Evolutionary conservation across 2,888 invertebrate genomes (phyloP), one percentile per base, ranked within the genome.

Genomic region (Cheilosia urbana): DNA sequence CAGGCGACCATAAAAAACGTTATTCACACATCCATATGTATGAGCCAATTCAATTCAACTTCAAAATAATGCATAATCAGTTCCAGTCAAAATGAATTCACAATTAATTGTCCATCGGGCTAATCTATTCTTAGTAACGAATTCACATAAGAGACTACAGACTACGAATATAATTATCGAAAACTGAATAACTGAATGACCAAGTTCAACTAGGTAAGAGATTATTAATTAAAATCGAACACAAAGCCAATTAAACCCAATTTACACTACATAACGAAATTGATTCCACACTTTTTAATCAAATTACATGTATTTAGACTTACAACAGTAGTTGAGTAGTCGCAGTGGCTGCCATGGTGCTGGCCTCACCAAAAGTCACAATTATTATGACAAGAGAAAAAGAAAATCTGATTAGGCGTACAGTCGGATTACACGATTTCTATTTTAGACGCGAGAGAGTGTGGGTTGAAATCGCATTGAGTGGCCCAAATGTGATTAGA

Each of bases 231-330:
- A 79, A 79, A 68, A 84, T 66, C 65, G 57, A 73, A 78, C 51
- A 53, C 79, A 55, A 75, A 79, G 78, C 63, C 47, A 85, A 85
- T 85, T 85, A 85, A 80, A 76, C 17, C 55, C 53, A 85, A 80
- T 85, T 85, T 75, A 84, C 84, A 80, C 80, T 58, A 42, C 66
- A n/a, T 24, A 53, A 68, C 66, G 47, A 69, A 73, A 73, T 60
- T 75, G 80, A 75, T 76, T 85, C 55, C 40, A 58, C 24, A 57
- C 65, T 75, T 65, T 80, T 63, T 66, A 75, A 65, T 75, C 62
- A 71, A 66, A 75, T 75, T 57, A 37, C 65, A 75, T 27, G 47
- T 40, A 45, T 47, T 55, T 47, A 47, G 51, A 63, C 45, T 40
- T 11, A 40, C 21, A 9, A 37, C 30, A 21, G 34, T 55, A 19